phyloP scores from a whole-genome alignment of 64 coral and sea anemone genomes.

The Stylophora pistillata region DNA sequence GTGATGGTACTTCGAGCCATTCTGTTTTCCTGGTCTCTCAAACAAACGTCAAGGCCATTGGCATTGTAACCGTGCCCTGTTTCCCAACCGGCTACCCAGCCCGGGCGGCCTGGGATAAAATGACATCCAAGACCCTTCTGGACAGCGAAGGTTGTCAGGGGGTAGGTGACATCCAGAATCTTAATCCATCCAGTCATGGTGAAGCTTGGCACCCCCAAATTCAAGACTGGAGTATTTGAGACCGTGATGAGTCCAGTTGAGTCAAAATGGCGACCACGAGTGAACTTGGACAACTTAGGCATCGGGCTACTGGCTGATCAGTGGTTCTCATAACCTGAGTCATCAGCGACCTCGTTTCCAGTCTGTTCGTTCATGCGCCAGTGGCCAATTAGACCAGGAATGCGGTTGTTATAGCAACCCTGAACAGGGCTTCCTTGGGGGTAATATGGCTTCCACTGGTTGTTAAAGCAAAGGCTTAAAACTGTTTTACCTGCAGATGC shows the following conservation, averaged over 20 bases:
- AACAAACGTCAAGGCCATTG: slow-evolving; percentile 17
- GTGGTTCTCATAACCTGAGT: slow-evolving; percentile 68
- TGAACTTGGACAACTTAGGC: slow-evolving; percentile 44
- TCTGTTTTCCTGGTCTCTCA: slow-evolving; percentile 39
- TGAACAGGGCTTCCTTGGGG: not conserved
- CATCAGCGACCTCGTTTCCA: slow-evolving; percentile 53
- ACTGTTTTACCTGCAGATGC: not conserved
- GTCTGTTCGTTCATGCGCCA: slow-evolving; percentile 79
- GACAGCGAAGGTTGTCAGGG: slow-evolving; percentile 41
- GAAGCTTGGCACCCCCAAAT: slow-evolving; percentile 10
- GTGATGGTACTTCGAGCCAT: not conserved
- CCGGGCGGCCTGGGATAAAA: not conserved
- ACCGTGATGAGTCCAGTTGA: slow-evolving; percentile 2
- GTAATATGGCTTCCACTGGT: not conserved
- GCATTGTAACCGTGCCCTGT: slow-evolving; percentile 1
- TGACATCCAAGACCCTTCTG: slow-evolving; percentile 36
- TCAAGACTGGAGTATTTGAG: not conserved
- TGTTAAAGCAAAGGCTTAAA: not conserved
- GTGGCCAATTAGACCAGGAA: slow-evolving; percentile 23
- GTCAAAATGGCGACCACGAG: slow-evolving; percentile 60
- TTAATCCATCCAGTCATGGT: slow-evolving; percentile 24
- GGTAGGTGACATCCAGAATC: slow-evolving; percentile 17
- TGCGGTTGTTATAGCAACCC: not conserved
- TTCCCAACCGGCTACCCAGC: slow-evolving; percentile 39
- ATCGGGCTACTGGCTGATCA: slow-evolving; percentile 30